A percentile compares a stretch with the other conserved stretches of the same genome.
Evolutionary conservation across 2,797 vertebrate species (phyloP).

Genomic region (Mastacembelus armatus): DNA sequence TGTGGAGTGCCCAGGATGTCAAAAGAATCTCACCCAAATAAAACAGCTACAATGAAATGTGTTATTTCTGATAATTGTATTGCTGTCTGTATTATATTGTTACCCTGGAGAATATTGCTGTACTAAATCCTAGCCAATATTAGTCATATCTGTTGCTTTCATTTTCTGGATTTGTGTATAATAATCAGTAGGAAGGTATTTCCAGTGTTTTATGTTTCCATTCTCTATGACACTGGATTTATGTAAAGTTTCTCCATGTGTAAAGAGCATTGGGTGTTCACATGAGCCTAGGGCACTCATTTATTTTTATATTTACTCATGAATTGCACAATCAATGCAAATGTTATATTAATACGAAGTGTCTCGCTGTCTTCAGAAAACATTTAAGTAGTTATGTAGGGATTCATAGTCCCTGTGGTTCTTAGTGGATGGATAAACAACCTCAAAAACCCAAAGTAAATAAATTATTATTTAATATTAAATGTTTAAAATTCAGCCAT

Average conservation of each 20-base stretch:
- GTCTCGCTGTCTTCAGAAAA: too few relatives aligned
- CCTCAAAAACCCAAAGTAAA: too few relatives aligned
- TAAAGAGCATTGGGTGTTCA: slow-evolving; percentile 4
- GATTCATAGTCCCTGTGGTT: too few relatives aligned
- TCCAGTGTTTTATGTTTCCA: slow-evolving; percentile 31
- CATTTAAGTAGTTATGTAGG: too few relatives aligned
- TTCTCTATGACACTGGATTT: slow-evolving; percentile 17
- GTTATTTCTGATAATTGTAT: slow-evolving; percentile 23
- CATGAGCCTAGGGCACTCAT: background rate
- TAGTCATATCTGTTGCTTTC: slow-evolving; percentile 17
- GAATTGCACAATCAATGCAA: slow-evolving; percentile 40
- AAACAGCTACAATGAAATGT: slow-evolving; percentile 1
- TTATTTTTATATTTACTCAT: slow-evolving; percentile 17
- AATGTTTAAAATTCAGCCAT: background rate
- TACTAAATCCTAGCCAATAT: slow-evolving; percentile 31
- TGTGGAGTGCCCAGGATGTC: background rate
- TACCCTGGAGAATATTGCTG: slow-evolving; percentile 5
- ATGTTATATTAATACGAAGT: too few relatives aligned
- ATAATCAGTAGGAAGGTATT: slow-evolving; percentile 27
- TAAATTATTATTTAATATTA: too few relatives aligned
- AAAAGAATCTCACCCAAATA: background rate
- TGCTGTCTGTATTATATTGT: slow-evolving; percentile 28
- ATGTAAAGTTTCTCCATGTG: background rate
- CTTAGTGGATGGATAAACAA: too few relatives aligned
- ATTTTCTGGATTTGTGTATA: slow-evolving; percentile 27